Percentiles rank a stretch among this genome's conserved stretches.
Evolutionary conservation across 2,888 invertebrate genomes (phyloP).

Genomic region (Tineola bisselliella): DNA sequence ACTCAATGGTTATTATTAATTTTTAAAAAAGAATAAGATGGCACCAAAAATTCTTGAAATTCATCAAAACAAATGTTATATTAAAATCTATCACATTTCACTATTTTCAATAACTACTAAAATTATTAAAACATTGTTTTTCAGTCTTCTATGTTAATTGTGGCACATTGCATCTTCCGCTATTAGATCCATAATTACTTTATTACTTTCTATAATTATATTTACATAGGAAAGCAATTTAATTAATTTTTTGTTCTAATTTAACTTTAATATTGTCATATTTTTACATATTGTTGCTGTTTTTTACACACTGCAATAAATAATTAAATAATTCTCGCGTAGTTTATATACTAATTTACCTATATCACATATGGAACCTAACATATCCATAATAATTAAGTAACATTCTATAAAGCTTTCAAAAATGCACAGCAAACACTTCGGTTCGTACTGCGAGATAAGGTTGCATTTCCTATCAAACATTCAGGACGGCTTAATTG

Average conservation of each 20-base stretch:
- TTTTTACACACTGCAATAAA: background rate
- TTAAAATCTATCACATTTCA: slow-evolving; percentile 10
- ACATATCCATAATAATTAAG: slow-evolving; percentile 4
- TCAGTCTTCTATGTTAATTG: slow-evolving; percentile 61
- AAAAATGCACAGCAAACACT: background rate
- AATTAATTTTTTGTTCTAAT: background rate
- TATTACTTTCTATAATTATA: background rate
- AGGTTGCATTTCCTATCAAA: background rate
- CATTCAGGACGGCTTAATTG: background rate
- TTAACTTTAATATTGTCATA: background rate
- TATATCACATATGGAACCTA: slow-evolving; percentile 13
- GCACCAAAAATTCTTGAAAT: slow-evolving; percentile 26
- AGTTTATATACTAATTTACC: slow-evolving; percentile 9
- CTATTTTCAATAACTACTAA: slow-evolving; percentile 5
- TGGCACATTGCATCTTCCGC: slow-evolving; percentile 20
- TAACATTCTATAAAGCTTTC: background rate
- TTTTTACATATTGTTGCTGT: background rate
- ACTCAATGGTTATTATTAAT: too few relatives aligned
- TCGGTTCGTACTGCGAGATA: background rate
- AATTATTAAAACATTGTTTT: slow-evolving; percentile 32
- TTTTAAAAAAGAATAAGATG: slow-evolving; percentile 32
- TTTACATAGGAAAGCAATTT: background rate
- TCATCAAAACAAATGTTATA: background rate
- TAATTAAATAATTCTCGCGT: slow-evolving; percentile 9
- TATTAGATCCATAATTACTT: background rate